phyloP scores from a whole-genome alignment of 35 echinoderm and acorn worm species.

The Patiria miniata region DNA sequence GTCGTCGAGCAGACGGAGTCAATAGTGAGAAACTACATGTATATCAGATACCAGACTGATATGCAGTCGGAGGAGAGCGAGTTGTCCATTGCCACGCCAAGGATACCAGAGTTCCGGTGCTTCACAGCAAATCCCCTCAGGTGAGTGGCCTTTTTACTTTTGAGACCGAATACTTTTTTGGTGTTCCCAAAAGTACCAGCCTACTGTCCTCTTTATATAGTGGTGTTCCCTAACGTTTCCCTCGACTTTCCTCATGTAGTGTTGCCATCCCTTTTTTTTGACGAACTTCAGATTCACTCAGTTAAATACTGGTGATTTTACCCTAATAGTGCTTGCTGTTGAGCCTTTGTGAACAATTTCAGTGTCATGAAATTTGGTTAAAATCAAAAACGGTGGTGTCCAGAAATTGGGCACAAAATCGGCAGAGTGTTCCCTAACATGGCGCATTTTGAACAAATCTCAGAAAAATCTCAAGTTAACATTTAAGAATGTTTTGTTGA shows the following conservation, averaged over 20 bases:
- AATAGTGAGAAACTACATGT: conserved; percentile 89
- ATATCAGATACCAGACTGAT: conserved; percentile 81
- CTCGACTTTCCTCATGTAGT: no score
- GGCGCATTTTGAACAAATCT: neutral
- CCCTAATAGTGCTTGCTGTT: no score
- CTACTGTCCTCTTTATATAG: neutral
- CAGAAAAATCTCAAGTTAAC: no score
- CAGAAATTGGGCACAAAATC: no score
- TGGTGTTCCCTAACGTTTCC: neutral
- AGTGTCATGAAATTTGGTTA: no score
- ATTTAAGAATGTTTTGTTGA: no score
- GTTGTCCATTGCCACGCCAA: conserved; percentile 75
- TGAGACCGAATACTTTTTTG: neutral
- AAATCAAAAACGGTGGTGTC: no score
- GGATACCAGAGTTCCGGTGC: conserved; percentile 73
- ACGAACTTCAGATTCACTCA: no score
- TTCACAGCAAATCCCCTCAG: conserved; percentile 81
- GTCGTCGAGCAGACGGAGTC: conserved; percentile 88
- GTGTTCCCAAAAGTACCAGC: neutral
- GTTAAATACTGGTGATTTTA: no score
- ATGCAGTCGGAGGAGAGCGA: conserved; percentile 75
- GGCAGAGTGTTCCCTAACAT: neutral
- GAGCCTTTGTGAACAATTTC: no score
- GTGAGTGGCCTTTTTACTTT: conserved; percentile 38
- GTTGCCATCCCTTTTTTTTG: no score